Conservation (phyloP, 2,113 vertebrate species). For the Cephalopholis sonnerati region DNA sequence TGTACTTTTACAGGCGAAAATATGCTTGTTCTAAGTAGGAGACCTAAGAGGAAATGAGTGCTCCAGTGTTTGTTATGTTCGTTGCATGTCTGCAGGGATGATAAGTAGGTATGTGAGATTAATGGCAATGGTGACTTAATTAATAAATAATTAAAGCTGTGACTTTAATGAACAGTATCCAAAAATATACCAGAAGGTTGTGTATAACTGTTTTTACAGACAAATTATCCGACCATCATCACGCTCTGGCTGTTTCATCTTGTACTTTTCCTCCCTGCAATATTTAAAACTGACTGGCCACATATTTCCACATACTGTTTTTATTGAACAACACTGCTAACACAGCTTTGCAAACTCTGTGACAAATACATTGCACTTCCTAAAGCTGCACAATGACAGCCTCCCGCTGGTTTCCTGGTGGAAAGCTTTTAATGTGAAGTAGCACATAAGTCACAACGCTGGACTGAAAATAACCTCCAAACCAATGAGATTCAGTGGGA, state of each 20-base stretch:
- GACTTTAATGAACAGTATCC: background rate
- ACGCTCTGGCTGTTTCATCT: background rate
- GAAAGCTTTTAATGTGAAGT: background rate
- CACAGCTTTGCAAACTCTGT: too few relatives aligned
- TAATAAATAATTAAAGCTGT: background rate
- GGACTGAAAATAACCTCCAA: background rate
- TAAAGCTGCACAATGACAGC: background rate
- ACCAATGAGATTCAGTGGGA: background rate
- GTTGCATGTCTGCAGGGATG: background rate
- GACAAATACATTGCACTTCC: background rate
- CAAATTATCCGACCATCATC: background rate
- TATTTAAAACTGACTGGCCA: background rate
- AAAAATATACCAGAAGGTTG: background rate
- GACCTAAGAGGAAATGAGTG: constrained; percentile 4
- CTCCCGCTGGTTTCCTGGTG: background rate
- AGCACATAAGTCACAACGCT: background rate
- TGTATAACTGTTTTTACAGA: background rate
- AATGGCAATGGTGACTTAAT: background rate
- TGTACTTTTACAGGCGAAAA: constrained; percentile 33
- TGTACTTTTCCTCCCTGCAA: background rate
- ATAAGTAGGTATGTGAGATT: background rate
- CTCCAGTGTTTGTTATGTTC: background rate
- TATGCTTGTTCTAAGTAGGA: constrained; percentile 19
- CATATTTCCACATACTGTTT: too few relatives aligned
- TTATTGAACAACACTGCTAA: background rate